phyloP scores from a whole-genome alignment of 1,140 invertebrate species.

The Diorhabda sublineata region DNA sequence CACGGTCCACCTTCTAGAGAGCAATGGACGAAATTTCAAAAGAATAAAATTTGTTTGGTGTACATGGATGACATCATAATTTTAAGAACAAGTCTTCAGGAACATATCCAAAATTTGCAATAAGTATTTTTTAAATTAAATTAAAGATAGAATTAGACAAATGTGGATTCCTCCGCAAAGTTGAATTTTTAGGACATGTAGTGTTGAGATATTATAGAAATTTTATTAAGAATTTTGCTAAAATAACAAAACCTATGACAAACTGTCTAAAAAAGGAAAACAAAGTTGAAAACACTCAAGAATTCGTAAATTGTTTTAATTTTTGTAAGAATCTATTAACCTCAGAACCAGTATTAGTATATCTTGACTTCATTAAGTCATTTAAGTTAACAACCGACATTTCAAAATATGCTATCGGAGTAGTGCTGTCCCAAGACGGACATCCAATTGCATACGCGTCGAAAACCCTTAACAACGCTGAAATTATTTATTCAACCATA shows the following conservation, averaged over 20 bases:
- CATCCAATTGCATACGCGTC: slow-evolving; percentile 30
- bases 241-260: no score
- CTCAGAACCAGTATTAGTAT: slow-evolving; percentile 9
- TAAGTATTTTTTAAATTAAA: neutral
- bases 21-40: slow-evolving; percentile 9
- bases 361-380: slow-evolving; percentile 6
- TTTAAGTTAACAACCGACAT: slow-evolving; percentile 27
- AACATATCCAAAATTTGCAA: slow-evolving; percentile 5
- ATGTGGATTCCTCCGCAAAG: slow-evolving; percentile 10
- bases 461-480: slow-evolving; percentile 26
- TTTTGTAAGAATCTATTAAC: slow-evolving; percentile 10
- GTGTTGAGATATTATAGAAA: slow-evolving; percentile 9
- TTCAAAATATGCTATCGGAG: slow-evolving; percentile 28
- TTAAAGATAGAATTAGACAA: neutral
- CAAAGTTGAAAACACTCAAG: slow-evolving; percentile 11
- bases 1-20: neutral
- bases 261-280: slow-evolving; percentile 7
- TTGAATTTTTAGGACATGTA: slow-evolving; percentile 32
- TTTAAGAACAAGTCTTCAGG: slow-evolving; percentile 13
- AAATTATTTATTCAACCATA: slow-evolving; percentile 33
- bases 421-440: slow-evolving; percentile 32
- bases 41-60: slow-evolving; percentile 29
- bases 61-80: slow-evolving; percentile 44
- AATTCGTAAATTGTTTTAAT: slow-evolving; percentile 7
- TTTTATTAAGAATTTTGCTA: no score